Evolutionary conservation across 2,888 invertebrate species (phyloP).

Genomic region (Chironomus riparius): DNA sequence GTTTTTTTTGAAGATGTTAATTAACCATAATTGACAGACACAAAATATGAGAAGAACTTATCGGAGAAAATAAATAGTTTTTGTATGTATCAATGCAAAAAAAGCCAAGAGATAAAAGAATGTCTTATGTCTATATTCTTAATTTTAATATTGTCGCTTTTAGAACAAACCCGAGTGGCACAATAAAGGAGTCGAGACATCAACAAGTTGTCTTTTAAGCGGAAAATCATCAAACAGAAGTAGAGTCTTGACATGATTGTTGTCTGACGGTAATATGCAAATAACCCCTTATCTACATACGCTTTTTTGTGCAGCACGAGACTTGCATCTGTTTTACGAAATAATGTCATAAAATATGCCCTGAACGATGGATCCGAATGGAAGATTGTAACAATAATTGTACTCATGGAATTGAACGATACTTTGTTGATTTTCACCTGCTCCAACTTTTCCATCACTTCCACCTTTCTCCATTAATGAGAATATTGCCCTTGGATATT

Average conservation of each 20-base stretch:
- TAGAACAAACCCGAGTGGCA: no score
- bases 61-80: not conserved
- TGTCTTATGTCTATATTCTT: not conserved
- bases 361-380: slow-evolving; percentile 22
- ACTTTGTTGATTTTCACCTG: not conserved
- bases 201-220: no score
- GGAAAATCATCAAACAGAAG: no score
- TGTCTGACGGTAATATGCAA: no score
- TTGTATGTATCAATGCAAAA: not conserved
- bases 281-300: no score
- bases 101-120: not conserved
- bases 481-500: slow-evolving; percentile 40
- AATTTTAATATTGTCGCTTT: not conserved
- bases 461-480: slow-evolving; percentile 30
- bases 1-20: not conserved
- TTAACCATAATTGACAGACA: not conserved
- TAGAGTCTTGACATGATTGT: no score
- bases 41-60: not conserved
- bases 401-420: slow-evolving; percentile 14
- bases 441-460: not conserved
- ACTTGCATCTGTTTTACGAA: not conserved
- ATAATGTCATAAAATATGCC: slow-evolving; percentile 18
- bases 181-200: no score
- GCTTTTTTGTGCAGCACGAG: no score
- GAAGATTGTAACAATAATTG: not conserved